phyloP scores from a whole-genome alignment of 2,797 vertebrate genomes.

The Chaenodraco wilsoni region DNA sequence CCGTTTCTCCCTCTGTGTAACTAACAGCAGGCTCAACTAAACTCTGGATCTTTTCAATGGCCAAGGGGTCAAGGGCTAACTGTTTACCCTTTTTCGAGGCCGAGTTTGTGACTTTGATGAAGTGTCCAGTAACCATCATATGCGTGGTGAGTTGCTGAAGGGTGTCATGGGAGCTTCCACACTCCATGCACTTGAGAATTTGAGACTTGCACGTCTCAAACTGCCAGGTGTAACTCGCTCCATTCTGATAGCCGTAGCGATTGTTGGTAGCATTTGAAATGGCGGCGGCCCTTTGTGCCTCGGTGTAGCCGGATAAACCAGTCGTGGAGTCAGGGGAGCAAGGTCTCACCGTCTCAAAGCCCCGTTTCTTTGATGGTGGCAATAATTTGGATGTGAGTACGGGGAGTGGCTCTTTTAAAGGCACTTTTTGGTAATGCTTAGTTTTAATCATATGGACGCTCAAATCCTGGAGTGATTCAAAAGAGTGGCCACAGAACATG shows the following conservation, averaged over 20 bases:
- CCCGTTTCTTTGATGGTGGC: conserved; percentile 93
- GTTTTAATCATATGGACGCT: conserved; percentile 99
- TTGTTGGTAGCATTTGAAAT: conserved; percentile 90
- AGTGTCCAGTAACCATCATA: conserved; percentile 99
- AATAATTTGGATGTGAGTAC: conserved; percentile 94
- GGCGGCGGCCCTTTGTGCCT: conserved; percentile 86
- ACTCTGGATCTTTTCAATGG: conserved; percentile 96
- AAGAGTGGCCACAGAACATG: conserved; percentile 99
- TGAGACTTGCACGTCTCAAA: conserved; percentile 99
- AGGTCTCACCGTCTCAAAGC: conserved; percentile 92
- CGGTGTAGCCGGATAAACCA: conserved; percentile 87
- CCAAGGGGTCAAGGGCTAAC: conserved; percentile 94
- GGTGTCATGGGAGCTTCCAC: conserved; percentile 97
- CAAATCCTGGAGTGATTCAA: conserved; percentile 97
- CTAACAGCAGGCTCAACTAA: conserved; percentile 87
- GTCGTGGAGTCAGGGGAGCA: conserved; percentile 98
- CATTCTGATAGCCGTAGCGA: conserved; percentile 97
- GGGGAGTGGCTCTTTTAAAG: conserved; percentile 99
- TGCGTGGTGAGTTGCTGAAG: conserved; percentile 98
- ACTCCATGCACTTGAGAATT: conserved; percentile 99
- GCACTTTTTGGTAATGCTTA: conserved; percentile 99
- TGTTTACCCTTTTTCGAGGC: conserved; percentile 99
- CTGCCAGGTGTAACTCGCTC: conserved; percentile 99
- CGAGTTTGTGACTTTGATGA: conserved; percentile 98
- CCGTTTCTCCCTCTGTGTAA: conserved; percentile 87